Evolutionary conservation across 2,113 vertebrate species (phyloP).

Genomic region (Vulpes lagopus): DNA sequence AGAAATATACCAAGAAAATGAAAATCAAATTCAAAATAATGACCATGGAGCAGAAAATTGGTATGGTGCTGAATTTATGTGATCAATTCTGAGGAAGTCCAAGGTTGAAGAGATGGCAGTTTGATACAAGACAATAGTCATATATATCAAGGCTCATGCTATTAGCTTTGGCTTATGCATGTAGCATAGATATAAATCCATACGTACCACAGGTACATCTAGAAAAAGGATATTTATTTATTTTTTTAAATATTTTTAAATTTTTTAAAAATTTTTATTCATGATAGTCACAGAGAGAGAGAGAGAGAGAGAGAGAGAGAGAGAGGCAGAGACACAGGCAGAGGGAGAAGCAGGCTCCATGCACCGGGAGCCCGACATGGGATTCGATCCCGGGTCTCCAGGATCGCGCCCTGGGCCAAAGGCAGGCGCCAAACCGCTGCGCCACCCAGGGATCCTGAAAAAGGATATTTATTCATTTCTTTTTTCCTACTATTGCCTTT

Average conservation of each 20-base stretch:
- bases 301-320: too few relatives aligned
- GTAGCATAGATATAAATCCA: neutral
- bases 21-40: conserved; percentile 76
- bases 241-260: too few relatives aligned
- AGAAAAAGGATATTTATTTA: neutral
- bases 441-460: neutral
- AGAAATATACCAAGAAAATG: conserved; percentile 77
- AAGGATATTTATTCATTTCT: neutral
- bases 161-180: neutral
- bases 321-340: too few relatives aligned
- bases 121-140: conserved; percentile 48
- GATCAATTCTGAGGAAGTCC: conserved; percentile 62
- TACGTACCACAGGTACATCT: neutral
- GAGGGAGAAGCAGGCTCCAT: too few relatives aligned
- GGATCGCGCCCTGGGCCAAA: too few relatives aligned
- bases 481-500: neutral
- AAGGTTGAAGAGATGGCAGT: conserved; percentile 31
- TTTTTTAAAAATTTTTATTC: too few relatives aligned
- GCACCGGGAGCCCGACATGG: too few relatives aligned
- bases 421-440: too few relatives aligned
- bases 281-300: too few relatives aligned
- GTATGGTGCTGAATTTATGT: conserved; percentile 62
- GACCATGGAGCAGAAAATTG: conserved; percentile 65
- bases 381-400: too few relatives aligned
- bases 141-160: neutral